These are phyloP conservation scores for rat (Rattus norvegicus) DNA, from an alignment of 2,113 vertebrate genomes.

Conservation along the genomic window DNA sequence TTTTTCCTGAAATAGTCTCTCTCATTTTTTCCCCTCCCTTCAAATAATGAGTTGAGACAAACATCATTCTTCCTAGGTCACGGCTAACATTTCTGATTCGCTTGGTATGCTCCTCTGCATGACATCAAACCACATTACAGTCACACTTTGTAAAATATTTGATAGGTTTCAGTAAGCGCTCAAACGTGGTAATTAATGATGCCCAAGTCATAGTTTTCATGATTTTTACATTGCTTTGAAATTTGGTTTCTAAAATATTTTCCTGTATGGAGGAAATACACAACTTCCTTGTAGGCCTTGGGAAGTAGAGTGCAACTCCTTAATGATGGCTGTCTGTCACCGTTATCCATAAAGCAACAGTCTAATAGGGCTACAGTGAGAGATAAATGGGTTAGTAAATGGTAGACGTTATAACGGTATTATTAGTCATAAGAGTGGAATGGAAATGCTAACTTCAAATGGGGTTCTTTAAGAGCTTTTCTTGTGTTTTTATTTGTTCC, in stretches of 20 bases:
- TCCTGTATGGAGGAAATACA: not conserved
- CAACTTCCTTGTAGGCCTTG: not conserved
- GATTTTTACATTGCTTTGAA: constrained; percentile 3
- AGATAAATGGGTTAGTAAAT: not conserved
- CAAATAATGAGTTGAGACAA: constrained; percentile 60
- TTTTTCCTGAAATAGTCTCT: constrained; percentile 10
- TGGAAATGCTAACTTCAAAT: not conserved
- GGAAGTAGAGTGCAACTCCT: not conserved
- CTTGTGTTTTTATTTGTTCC: not conserved
- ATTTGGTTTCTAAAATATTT: not conserved
- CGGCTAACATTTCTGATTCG: constrained; percentile 39
- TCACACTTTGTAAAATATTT: constrained; percentile 39
- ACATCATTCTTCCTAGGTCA: constrained; percentile 46
- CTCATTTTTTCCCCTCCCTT: constrained; percentile 56
- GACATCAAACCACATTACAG: constrained; percentile 41
- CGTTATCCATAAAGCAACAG: not conserved
- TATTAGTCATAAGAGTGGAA: not conserved
- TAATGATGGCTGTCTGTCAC: not conserved
- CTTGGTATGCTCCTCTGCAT: not conserved
- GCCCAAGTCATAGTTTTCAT: not conserved
- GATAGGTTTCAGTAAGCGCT: not conserved
- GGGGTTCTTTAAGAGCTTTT: not conserved
- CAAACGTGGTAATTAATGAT: constrained; percentile 1
- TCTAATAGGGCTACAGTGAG: not conserved
- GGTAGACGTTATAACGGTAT: not conserved